Evolutionary conservation across 2,113 vertebrate genomes (phyloP).

Genomic region (Anoplopoma fimbria): DNA sequence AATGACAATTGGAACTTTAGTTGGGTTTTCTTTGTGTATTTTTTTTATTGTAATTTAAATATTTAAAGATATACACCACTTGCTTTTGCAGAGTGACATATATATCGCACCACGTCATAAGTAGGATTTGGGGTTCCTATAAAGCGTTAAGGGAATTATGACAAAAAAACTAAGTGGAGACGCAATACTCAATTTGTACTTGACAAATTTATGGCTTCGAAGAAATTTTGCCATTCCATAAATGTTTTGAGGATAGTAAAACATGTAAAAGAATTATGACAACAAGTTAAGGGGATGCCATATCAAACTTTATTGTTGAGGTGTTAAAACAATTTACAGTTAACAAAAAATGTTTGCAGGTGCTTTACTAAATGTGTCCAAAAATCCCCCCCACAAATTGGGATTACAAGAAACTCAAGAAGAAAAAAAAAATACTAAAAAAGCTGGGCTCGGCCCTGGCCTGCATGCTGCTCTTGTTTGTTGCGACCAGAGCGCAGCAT

Average conservation of each 20-base stretch:
- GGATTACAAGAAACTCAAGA: neutral
- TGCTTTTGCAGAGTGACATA: neutral
- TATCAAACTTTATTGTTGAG: neutral
- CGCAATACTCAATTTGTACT: neutral
- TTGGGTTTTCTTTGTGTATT: neutral
- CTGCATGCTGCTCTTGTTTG: neutral
- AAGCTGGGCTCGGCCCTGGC: neutral
- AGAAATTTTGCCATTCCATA: neutral
- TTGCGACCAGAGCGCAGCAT: conserved; percentile 24
- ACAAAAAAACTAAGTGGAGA: neutral
- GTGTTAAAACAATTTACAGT: neutral
- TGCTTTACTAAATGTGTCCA: no score
- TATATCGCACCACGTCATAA: neutral
- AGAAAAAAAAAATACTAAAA: neutral
- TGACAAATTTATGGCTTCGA: neutral
- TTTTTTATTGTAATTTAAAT: neutral
- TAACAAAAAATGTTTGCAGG: neutral
- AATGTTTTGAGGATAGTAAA: neutral
- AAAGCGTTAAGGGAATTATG: neutral
- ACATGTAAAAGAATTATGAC: neutral
- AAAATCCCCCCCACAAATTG: no score
- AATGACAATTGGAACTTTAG: neutral
- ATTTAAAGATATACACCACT: neutral
- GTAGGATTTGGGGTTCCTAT: neutral
- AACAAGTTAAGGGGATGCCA: neutral